Base-by-base conservation (phyloP, 2,888 invertebrate genomes). In the Caradrina clavipalpis region DNA sequence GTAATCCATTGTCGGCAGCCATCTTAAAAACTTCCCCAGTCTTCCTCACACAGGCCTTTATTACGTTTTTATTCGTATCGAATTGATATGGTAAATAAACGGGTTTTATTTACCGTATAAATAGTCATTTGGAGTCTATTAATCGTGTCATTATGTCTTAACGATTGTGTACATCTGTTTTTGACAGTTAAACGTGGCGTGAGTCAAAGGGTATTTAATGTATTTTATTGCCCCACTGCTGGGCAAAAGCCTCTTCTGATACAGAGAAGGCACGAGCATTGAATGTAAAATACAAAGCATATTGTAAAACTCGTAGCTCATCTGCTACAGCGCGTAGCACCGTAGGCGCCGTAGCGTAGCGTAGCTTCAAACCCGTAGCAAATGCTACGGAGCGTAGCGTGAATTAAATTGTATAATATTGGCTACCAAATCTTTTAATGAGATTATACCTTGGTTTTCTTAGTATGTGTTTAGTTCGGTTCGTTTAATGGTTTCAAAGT, bases 41-140 rank as follows among this genome's bases (percentile, higher is more conserved):
- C 68, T 68, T 82, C 73, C 75, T 62, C 63, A 78, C 73, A 73
- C 78, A 78, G 62, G 59, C 53, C 58, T 89, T 88, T 88, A 89
- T 89, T 89, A 79, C 85, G 69, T 78, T 87, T 86, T 88, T 88
- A 88, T 87, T 88, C 84, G 79, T 80, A 81, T 84, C 73, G 86
- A 85, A 92, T 91, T 91, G 91, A 89, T 92, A 91, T 91, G 90
- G 87, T 89, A 90, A 92, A 86, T 86, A 89, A 85, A 81, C 80
- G 68, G 79, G 69, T 54, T 81, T 82, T 84, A 83, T 84, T 65
- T 76, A 57, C 67, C 80, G 76, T 75, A 82, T 80, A 82, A 83
- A 87, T 87, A 85, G 87, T 86, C 80, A 79, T 76, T 73, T 69
- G 69, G 22, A 31, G 63, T 70, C 86, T 87, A 91, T 92, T 92